Evolutionary conservation across 2,797 vertebrate species (phyloP), one percentile per base, ranked within the genome.

Genomic region (Ptychobarbus kaznakovi): DNA sequence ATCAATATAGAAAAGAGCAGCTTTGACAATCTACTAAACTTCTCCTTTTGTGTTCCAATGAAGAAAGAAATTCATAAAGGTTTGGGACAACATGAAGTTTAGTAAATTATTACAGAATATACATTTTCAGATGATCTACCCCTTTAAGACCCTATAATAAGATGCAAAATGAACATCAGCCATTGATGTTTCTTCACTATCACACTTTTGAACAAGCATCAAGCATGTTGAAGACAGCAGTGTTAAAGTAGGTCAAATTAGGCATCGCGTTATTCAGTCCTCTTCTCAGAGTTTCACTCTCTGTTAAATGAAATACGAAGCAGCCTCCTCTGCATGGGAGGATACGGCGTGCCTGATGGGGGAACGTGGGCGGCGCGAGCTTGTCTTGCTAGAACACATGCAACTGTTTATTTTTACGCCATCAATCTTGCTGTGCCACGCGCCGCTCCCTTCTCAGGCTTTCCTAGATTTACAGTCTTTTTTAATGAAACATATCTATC

Each of bases 401-500:
- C 81, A 87, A 73, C 74, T 72, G 79, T 84, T 88, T 90, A 86
- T 90, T 94, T 93, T 90, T 90, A 92, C 83, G 83, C 86, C 91
- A 87, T 93, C 88, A 87, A 81, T 92, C 93, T 92, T 82, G 75
- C 87, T 84, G 88, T 92, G 91, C 90, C 88, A 72, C 88, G 78
- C 86, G 81, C 85, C 90, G 91, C 87, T 84, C 90, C 87, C 89
- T 86, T 73, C 73, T 90, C 89, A 81, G 89, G 84, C 88, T 56
- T 69, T 35, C 89, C 82, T 89, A 93, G 90, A 93, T 94, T 92
- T 91, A 92, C 89, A 90, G 88, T 92, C 82, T 91, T 87, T 91
- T 91, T 90, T 88, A 93, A 93, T 93, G 90, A 93, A 93, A 92
- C 84, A 86, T 84, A 91, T 93, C 92, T 89, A 91, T 90, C 90